Evolutionary conservation across 2,888 invertebrate species (phyloP), one percentile per base, ranked within the genome.

Genomic region (Acronicta aceris): DNA sequence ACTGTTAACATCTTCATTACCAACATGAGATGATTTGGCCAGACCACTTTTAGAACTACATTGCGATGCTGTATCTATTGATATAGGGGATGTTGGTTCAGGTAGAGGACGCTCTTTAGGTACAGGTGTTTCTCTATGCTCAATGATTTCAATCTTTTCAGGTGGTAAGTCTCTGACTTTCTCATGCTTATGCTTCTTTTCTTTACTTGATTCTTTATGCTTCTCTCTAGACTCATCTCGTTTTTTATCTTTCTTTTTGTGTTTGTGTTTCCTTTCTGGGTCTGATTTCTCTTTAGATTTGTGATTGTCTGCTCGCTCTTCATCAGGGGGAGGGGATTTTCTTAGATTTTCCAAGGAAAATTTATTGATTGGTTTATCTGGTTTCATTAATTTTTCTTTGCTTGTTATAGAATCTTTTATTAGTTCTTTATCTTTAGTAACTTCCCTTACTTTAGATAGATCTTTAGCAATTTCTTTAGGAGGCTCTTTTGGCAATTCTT

Each of bases 231-330:
- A 92, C 72, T 96, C 96, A 81, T 96, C 95, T 56, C 95, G 95
- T 81, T 96, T 96, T 79, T 96, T 96, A 71, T 96, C 96, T 84
- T 96, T 96, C 84, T 96, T 96, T 89, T 96, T 96, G 72, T 96
- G 95, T 81, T 96, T 96, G 71, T 96, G 95, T 76, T 95, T 95
- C 67, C 94, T 92, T 80, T 95, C 95, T 48, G 89, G 85, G 59
- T 95, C 93, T 57, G 92, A 90, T 78, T 95, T 95, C 17, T 95
- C 95, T 83, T 93, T 95, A 55, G 90, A 82, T 79, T 94, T 95
- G 46, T 89, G 89, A 71, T 75, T 87, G 69, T 91, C 91, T 56
- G 81, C 63, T 40, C 88, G 83, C 38, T 94, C 93, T 47, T 89
- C 89, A 73, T 93, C 94, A 69, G 87, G 81, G 40, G 93, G 91